Percentiles rank a stretch among this genome's conserved stretches.
phyloP scores from a whole-genome alignment of 2,888 invertebrate species.

The Hirtodrosophila trivittata region DNA sequence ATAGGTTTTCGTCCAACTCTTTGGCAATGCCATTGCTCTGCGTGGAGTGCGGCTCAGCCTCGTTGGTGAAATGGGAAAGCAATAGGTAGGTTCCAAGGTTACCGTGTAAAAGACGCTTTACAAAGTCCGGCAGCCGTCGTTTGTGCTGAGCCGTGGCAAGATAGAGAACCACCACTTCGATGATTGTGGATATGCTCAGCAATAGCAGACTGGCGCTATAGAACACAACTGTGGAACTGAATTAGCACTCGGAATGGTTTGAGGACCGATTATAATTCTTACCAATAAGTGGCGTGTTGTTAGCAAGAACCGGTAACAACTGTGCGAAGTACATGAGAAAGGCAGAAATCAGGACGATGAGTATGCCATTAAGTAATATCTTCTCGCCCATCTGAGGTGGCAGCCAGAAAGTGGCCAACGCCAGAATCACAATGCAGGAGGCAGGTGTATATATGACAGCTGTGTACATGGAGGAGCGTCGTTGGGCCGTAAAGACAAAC shows the following conservation, averaged over 20 bases:
- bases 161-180: conserved; percentile 85
- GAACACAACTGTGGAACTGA: conserved; percentile 85
- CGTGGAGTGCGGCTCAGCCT: conserved; percentile 57
- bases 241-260: neutral
- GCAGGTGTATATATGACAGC: conserved; percentile 87
- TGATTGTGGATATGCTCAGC: conserved; percentile 85
- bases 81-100: conserved; percentile 69
- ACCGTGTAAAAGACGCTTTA: conserved; percentile 81
- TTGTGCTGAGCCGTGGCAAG: conserved; percentile 84
- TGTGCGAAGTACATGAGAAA: conserved; percentile 87
- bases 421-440: conserved; percentile 86
- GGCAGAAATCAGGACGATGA: conserved; percentile 86
- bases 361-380: conserved; percentile 86
- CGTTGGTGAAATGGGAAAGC: conserved; percentile 78
- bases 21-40: conserved; percentile 66
- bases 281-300: conserved; percentile 84
- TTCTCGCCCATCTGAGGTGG: conserved; percentile 88
- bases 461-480: conserved; percentile 86
- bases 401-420: conserved; percentile 87
- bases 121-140: conserved; percentile 83
- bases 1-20: conserved; percentile 73
- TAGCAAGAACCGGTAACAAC: conserved; percentile 84
- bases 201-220: conserved; percentile 85
- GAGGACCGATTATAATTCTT: conserved; percentile 36
- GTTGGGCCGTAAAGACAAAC: conserved; percentile 81